These are phyloP conservation scores for Pissodes strobi DNA, from an alignment of 1,140 invertebrate genomes.

Conservation along the genomic window DNA sequence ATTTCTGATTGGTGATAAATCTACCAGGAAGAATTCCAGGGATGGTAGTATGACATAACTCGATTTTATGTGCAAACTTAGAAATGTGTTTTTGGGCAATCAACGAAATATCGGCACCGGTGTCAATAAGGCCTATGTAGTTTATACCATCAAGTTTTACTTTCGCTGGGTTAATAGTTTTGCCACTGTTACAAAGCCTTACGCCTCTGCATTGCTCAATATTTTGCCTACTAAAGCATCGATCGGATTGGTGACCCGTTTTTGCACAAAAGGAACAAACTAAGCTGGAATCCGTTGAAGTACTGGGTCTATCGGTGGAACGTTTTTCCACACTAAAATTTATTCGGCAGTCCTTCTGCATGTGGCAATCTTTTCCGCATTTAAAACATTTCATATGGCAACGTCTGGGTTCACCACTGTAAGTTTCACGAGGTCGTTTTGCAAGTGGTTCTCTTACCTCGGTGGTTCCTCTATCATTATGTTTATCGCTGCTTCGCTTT, in stretches of 20 bases:
- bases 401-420: too few relatives aligned
- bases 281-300: too few relatives aligned
- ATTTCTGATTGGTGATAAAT: background rate
- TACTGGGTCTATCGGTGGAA: slow-evolving; percentile 3
- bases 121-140: background rate
- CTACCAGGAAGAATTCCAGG: background rate
- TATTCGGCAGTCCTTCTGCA: background rate
- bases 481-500: background rate
- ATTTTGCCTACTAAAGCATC: background rate
- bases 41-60: background rate
- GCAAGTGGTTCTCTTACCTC: background rate
- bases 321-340: background rate
- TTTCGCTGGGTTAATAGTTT: background rate
- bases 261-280: slow-evolving; percentile 9
- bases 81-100: background rate
- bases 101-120: too few relatives aligned
- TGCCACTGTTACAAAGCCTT: background rate
- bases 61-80: background rate
- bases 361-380: background rate
- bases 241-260: background rate
- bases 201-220: background rate
- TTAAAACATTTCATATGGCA: background rate
- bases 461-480: background rate
- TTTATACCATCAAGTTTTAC: background rate
- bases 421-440: background rate